Conservation (phyloP, 2,113 vertebrate genomes). For the Nycticryphes semicollaris region DNA sequence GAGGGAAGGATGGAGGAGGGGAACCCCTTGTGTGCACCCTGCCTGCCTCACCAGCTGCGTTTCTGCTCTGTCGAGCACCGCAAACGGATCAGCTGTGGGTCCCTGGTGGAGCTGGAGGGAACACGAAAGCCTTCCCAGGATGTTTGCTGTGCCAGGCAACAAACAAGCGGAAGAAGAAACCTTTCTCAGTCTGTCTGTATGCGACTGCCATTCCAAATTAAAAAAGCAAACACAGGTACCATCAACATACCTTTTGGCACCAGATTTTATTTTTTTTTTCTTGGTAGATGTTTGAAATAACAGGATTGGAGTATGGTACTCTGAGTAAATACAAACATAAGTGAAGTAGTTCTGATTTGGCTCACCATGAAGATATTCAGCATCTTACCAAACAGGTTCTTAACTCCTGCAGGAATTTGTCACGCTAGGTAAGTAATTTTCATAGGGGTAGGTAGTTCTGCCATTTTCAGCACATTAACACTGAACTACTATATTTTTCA, state of each 20-base stretch:
- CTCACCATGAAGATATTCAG: not conserved
- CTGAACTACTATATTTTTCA: not conserved
- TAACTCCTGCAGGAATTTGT: not conserved
- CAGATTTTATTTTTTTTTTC: not conserved
- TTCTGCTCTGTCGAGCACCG: not conserved
- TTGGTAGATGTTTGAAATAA: not conserved
- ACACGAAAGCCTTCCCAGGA: not conserved
- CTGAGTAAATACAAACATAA: not conserved
- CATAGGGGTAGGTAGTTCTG: not conserved
- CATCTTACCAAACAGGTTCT: not conserved
- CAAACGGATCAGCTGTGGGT: not conserved
- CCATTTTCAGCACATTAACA: not conserved
- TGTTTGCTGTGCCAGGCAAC: not conserved
- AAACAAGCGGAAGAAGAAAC: not conserved
- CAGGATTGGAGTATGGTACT: not conserved
- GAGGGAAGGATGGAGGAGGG: not conserved
- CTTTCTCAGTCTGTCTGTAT: not conserved
- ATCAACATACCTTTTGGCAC: not conserved
- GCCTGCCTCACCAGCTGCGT: fast-evolving
- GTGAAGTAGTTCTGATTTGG: not conserved
- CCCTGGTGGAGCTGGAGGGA: not conserved
- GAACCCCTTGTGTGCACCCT: not conserved
- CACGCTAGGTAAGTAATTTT: not conserved
- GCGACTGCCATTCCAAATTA: not conserved
- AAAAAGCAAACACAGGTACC: not conserved